Evolutionary conservation across 2,797 vertebrate species (phyloP), one percentile per base, ranked within the genome.

Genomic region (Furcifer pardalis): DNA sequence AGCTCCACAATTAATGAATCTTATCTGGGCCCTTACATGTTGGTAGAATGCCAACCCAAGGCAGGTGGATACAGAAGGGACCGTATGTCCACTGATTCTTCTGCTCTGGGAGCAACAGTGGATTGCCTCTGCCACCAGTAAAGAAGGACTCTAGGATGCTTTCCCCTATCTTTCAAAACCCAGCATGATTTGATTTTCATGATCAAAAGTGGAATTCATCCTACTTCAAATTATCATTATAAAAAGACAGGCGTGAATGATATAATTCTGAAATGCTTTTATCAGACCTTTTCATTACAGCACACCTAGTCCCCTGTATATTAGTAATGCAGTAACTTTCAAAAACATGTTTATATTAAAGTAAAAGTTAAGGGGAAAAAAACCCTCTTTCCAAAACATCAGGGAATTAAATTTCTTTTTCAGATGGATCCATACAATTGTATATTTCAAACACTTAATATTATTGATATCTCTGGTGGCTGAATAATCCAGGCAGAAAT

Each of bases 161-260:
- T 44, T 62, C 35, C 44, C 42, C 71, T 2, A 8, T 71, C 35
- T 72, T 59, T 81, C 44, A 59, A 52, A 76, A 21, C 19, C n/a
- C 30, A 49, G 3, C 12, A 19, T 27, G 25, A 25, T 46, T 4
- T 42, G 44, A 73, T 9, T 42, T 60, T 44, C 32, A 30, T 52
- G 21, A 23, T 40, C 56, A 66, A 83, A 56, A 37, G 60, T 76
- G 17, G 72, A 37, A 66, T 66, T 37, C 40, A 65, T 60, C 25
- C 23, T 4, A 46, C 30, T n/a, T 84, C 75, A 35, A 46, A 90
- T 94, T 93, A 92, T 77, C 93, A 93, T 92, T 71, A 95, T 35
- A 93, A 95, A 95, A 56, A 92, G 88, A 52, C 79, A 90, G 94
- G 89, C 90, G 75, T 77, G 81, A 83, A 91, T 66, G 84, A 88